phyloP scores from a whole-genome alignment of 2,888 invertebrate species.

The Cataglyphis rosenhaueri region DNA sequence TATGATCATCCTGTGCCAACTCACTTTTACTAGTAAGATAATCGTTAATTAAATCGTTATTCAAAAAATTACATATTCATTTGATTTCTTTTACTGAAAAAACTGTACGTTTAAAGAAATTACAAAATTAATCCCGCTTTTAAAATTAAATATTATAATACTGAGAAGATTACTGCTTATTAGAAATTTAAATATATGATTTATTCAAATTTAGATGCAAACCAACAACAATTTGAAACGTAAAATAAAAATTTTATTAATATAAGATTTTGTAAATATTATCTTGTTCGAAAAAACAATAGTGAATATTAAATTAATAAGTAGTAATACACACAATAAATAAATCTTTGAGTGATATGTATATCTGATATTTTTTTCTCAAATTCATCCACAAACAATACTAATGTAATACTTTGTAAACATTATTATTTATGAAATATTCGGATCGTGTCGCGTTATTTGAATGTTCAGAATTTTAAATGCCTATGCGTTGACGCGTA shows the following conservation, averaged over 20 bases:
- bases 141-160: background rate
- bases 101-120: background rate
- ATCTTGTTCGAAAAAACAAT: background rate
- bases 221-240: background rate
- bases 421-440: background rate
- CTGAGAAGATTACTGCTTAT: background rate
- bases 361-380: background rate
- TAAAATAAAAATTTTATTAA: background rate
- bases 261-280: background rate
- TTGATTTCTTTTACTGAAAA: background rate
- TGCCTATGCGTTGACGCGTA: background rate
- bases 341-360: background rate
- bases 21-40: constrained; percentile 8
- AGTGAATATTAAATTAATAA: background rate
- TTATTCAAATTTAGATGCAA: background rate
- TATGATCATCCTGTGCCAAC: constrained; percentile 34
- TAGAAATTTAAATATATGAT: background rate
- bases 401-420: background rate
- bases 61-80: background rate
- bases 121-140: background rate
- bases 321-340: background rate
- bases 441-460: background rate
- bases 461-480: background rate
- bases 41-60: constrained; percentile 12
- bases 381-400: background rate